phyloP scores from a whole-genome alignment of 2,113 vertebrate genomes.

The Salvelinus fontinalis region DNA sequence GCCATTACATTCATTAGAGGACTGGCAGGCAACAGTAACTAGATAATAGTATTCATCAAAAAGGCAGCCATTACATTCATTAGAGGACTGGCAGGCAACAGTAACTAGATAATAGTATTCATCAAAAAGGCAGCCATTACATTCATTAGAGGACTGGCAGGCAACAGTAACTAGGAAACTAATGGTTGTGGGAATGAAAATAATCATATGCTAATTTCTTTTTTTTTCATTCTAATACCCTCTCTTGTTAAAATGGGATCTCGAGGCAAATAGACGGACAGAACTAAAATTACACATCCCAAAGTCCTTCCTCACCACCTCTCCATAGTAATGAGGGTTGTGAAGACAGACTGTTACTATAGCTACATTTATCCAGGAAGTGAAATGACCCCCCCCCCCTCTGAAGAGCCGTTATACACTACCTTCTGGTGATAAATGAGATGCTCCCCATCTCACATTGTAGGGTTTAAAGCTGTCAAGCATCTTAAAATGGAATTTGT shows the following conservation, averaged over 20 bases:
- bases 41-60: constrained; percentile 92
- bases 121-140: constrained; percentile 91
- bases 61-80: constrained; percentile 91
- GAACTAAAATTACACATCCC: neutral
- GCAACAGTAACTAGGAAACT: constrained; percentile 82
- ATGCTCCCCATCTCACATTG: too few species aligned
- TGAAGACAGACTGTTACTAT: neutral
- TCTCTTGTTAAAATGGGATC: neutral
- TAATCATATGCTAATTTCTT: neutral
- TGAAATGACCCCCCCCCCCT: neutral
- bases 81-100: constrained; percentile 78
- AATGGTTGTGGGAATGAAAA: constrained; percentile 81
- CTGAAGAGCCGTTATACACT: neutral
- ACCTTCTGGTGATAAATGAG: neutral
- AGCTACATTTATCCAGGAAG: neutral
- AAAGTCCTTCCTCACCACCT: neutral
- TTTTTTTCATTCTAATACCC: neutral
- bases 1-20: constrained; percentile 91
- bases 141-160: constrained; percentile 84
- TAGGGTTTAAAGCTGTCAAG: neutral
- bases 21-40: constrained; percentile 76
- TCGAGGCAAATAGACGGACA: neutral
- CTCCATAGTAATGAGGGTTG: neutral
- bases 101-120: constrained; percentile 79
- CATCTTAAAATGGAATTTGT: neutral